Evolutionary conservation across 2,888 invertebrate genomes (phyloP).

Genomic region (Sminthurides aquaticus): DNA sequence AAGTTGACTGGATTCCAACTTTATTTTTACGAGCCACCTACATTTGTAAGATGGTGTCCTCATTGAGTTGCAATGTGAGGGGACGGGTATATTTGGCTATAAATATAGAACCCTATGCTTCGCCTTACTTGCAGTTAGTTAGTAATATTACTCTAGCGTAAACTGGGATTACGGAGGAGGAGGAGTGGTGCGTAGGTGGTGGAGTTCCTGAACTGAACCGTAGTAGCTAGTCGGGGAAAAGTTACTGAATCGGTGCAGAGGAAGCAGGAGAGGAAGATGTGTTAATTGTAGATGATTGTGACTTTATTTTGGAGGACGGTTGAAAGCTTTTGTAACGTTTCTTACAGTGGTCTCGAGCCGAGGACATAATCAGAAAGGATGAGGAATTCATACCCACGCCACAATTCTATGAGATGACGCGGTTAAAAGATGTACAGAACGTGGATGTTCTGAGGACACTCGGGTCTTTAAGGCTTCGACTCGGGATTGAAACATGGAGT

Average conservation of each 20-base stretch:
- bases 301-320: neutral
- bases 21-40: neutral
- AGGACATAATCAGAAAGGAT: neutral
- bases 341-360: neutral
- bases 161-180: too few relatives aligned
- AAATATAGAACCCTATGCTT: too few relatives aligned
- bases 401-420: conserved; percentile 4
- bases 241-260: neutral
- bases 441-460: neutral
- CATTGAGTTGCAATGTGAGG: neutral
- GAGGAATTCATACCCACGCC: neutral
- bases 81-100: too few relatives aligned
- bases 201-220: too few relatives aligned
- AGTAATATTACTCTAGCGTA: too few relatives aligned
- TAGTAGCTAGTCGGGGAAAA: too few relatives aligned
- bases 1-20: neutral
- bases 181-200: too few relatives aligned
- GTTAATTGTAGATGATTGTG: neutral
- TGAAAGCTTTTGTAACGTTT: neutral
- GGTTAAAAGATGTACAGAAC: neutral
- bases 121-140: neutral
- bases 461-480: neutral
- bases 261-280: too few relatives aligned
- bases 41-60: neutral
- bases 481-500: conserved; percentile 1